phyloP scores from a whole-genome alignment of 2,888 invertebrate species.

The Morpho helenor region DNA sequence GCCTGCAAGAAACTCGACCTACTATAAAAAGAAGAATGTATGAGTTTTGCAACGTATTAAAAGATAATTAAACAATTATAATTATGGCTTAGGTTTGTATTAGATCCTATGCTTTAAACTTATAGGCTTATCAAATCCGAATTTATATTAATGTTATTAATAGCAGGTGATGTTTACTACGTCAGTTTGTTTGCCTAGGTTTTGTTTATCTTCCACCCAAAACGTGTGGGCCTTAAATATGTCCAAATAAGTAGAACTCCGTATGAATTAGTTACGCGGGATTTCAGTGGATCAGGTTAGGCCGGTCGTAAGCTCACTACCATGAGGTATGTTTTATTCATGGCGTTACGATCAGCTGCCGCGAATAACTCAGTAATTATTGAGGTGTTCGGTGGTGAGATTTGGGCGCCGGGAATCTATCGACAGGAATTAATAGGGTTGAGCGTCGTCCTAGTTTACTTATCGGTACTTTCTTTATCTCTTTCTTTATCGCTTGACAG shows the following conservation, averaged over 20 bases:
- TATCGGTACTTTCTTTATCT: slow-evolving; percentile 8
- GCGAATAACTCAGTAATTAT: slow-evolving; percentile 71
- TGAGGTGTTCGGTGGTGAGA: slow-evolving; percentile 58
- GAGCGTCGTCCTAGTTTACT: neutral
- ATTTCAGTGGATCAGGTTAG: slow-evolving; percentile 32
- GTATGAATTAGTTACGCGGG: neutral
- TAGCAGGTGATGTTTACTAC: slow-evolving; percentile 51
- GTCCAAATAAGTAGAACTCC: slow-evolving; percentile 35
- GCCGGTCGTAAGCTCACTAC: slow-evolving; percentile 42
- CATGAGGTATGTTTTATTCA: slow-evolving; percentile 71
- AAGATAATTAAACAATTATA: no score
- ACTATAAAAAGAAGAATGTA: no score
- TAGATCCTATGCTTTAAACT: neutral
- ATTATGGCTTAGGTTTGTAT: no score
- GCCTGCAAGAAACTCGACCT: no score
- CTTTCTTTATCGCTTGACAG: no score
- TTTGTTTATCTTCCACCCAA: slow-evolving; percentile 27
- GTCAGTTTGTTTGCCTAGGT: slow-evolving; percentile 31
- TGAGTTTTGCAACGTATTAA: no score
- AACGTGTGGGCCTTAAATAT: slow-evolving; percentile 9
- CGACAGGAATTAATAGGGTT: slow-evolving; percentile 21
- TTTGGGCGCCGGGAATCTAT: slow-evolving; percentile 42
- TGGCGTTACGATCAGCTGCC: slow-evolving; percentile 58
- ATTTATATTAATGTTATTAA: slow-evolving; percentile 31
- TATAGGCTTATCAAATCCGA: neutral